Conservation (phyloP, 2,888 invertebrate species). For the Epinotia ramella region DNA sequence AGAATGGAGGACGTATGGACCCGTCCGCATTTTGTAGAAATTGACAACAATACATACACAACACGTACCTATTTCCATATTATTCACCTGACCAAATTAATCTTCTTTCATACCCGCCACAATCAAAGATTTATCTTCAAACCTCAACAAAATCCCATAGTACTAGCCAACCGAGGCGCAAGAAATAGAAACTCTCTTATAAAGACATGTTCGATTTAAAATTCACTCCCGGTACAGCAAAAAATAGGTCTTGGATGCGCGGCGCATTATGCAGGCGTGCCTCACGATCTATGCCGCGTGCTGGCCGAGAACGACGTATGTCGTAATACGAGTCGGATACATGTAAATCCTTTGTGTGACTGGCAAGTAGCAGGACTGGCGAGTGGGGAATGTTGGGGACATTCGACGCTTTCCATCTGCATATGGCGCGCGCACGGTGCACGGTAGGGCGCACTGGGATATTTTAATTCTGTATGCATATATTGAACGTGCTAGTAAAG, state of each 20-base stretch:
- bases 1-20: too few species aligned
- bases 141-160: slow-evolving; percentile 50
- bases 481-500: slow-evolving; percentile 38
- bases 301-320: slow-evolving; percentile 10
- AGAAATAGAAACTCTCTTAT: slow-evolving; percentile 71
- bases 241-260: slow-evolving; percentile 78
- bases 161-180: slow-evolving; percentile 62
- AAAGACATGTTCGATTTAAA: slow-evolving; percentile 81
- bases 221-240: slow-evolving; percentile 77
- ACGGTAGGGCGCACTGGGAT: slow-evolving; percentile 3
- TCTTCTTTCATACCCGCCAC: neutral
- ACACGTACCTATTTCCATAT: neutral
- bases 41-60: too few species aligned
- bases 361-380: neutral
- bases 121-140: slow-evolving; percentile 8
- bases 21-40: too few species aligned
- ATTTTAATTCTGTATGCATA: slow-evolving; percentile 35
- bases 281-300: slow-evolving; percentile 65
- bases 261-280: slow-evolving; percentile 82
- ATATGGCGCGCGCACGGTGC: slow-evolving; percentile 30
- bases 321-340: neutral
- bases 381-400: slow-evolving; percentile 40
- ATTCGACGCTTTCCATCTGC: slow-evolving; percentile 38
- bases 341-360: neutral
- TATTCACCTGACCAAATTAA: neutral